Evolutionary conservation across 1,140 invertebrate species (phyloP), one percentile per base, ranked within the genome.

Genomic region (Achroia grisella): DNA sequence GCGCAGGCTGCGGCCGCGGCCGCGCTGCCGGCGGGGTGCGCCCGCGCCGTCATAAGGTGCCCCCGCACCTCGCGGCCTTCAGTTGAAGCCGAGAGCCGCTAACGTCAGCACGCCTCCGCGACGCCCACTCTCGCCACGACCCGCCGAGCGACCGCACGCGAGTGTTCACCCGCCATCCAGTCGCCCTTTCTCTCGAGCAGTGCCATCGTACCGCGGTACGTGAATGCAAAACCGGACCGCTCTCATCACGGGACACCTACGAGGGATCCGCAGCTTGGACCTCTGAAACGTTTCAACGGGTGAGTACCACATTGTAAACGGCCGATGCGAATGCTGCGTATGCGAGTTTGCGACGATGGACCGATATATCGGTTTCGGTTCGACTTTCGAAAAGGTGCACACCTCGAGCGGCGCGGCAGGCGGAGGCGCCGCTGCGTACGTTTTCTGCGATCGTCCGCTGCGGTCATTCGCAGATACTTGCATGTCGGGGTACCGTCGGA

Each of bases 171-270:
- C 59, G 60, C 62, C 54, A 67, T 62, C 64, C 52, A 69, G 61
- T 67, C 65, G 66, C 71, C 76, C 78, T 82, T 82, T 82, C 78
- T 82, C 78, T 82, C 76, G 77, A 76, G 74, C 73, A 71, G 66
- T 76, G 73, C 67, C 65, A 73, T 72, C 76, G 79, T 78, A 71
- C 70, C 67, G 63, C 64, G 65, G 71, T 71, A 73, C 76, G 75
- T 83, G 75, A 70, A 77, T 80, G 73, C 73, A 67, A 78, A 83
- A 73, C 66, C 79, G 79, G 76, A 80, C 67, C 74, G 63, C 66
- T 66, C 68, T 72, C 58, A 64, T 66, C 50, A 66, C 61, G 45
- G 66, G 60, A 74, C 61, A 60, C 45, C 53, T 44, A 50, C 48
- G 43, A 68, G 67, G 67, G 71, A 71, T 62, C 72, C 60, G 51